Conservation (phyloP, 2,113 vertebrate species). For the Alectura lathami region DNA sequence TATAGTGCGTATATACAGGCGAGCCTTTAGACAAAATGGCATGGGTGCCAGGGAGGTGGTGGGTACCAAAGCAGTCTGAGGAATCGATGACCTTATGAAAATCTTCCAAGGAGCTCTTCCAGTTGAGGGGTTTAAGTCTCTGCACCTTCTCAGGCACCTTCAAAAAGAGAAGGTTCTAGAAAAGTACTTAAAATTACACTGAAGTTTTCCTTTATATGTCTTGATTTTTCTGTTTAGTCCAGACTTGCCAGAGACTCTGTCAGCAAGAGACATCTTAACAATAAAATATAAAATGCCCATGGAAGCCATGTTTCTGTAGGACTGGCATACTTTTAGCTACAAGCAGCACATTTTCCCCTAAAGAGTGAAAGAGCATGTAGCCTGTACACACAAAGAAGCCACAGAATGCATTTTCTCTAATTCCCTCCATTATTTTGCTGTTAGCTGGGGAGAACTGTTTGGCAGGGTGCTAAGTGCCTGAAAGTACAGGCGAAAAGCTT, state of each 20-base stretch:
- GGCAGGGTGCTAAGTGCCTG: not conserved
- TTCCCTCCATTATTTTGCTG: constrained; percentile 34
- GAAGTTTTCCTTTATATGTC: not conserved
- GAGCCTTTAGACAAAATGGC: not conserved
- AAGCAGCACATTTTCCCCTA: not conserved
- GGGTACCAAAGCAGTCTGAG: not conserved
- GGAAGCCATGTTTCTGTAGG: not conserved
- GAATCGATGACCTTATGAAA: not conserved
- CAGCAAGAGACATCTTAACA: not conserved
- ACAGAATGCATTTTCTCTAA: not conserved
- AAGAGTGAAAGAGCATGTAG: not conserved
- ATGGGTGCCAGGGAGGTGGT: not conserved
- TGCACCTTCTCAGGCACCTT: not conserved
- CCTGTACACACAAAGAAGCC: not conserved
- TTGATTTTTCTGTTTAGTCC: not conserved
- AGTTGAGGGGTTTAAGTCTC: not conserved
- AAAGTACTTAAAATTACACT: not conserved
- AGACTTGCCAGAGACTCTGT: not conserved
- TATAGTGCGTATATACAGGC: fast-evolving
- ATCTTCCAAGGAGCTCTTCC: not conserved
- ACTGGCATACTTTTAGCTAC: not conserved
- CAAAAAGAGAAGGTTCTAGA: not conserved
- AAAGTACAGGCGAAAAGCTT: not conserved
- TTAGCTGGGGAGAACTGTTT: constrained; percentile 1
- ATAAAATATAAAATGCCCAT: not conserved